Evolutionary conservation across 2,113 vertebrate species (phyloP).

Genomic region (Colaptes auratus): DNA sequence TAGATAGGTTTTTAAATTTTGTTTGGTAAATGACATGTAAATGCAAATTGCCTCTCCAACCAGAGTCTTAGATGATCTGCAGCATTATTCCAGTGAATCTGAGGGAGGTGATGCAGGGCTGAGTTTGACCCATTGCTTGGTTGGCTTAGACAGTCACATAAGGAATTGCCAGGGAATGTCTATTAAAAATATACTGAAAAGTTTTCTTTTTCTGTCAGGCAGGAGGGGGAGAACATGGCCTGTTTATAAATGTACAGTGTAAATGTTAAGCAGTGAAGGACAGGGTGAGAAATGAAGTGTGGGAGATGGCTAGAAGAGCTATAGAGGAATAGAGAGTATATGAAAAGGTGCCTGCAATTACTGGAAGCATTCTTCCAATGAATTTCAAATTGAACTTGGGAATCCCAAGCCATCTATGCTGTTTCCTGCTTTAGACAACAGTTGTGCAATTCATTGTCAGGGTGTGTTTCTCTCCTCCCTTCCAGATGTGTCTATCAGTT

Average conservation of each 20-base stretch:
- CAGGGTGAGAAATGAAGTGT: neutral
- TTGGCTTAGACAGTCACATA: neutral
- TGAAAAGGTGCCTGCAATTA: neutral
- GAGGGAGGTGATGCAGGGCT: neutral
- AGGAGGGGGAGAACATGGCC: neutral
- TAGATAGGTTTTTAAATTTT: neutral
- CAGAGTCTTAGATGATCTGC: neutral
- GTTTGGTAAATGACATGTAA: neutral
- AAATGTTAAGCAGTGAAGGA: neutral
- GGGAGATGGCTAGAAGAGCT: neutral
- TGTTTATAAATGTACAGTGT: neutral
- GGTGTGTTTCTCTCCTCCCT: neutral
- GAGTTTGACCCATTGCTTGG: slow-evolving; percentile 7
- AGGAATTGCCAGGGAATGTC: neutral
- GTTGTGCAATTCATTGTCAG: neutral
- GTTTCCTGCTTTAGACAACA: neutral
- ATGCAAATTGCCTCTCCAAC: neutral
- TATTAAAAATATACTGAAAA: neutral
- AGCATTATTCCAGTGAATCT: neutral
- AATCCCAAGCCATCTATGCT: neutral
- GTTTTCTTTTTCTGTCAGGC: neutral
- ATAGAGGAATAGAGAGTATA: neutral
- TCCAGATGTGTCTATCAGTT: neutral
- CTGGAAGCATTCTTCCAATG: neutral
- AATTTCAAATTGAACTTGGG: neutral